Evolutionary conservation across 2,888 invertebrate genomes (phyloP).

Genomic region (Hypena proboscidalis): DNA sequence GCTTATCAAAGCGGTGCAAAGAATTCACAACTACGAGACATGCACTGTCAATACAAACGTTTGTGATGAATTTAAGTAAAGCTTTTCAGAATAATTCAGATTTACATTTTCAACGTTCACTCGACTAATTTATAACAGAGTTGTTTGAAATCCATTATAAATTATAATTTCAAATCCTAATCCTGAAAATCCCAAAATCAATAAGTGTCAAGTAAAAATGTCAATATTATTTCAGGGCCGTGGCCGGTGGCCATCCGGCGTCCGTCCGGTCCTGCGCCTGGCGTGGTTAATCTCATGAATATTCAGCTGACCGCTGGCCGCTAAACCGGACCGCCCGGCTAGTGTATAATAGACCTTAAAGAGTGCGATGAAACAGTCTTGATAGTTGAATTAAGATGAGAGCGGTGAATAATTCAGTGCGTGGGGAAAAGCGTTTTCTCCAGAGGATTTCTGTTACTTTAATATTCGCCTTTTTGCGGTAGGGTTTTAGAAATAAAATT

Average conservation of each 20-base stretch:
- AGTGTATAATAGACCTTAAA: constrained; percentile 39
- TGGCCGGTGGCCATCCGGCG: constrained; percentile 22
- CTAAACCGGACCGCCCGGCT: constrained; percentile 38
- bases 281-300: constrained; percentile 68
- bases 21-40: constrained; percentile 30
- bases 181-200: constrained; percentile 33
- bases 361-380: constrained; percentile 20
- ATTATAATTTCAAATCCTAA: too few species aligned
- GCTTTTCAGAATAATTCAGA: too few species aligned
- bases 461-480: too few species aligned
- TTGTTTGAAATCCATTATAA: too few species aligned
- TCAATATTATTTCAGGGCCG: constrained; percentile 51
- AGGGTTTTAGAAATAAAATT: too few species aligned
- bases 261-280: constrained; percentile 22
- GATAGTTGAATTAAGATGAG: constrained; percentile 20
- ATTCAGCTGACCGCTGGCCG: constrained; percentile 65
- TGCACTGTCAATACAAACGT: constrained; percentile 13
- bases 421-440: too few species aligned
- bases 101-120: neutral
- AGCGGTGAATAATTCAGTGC: constrained; percentile 4
- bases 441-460: too few species aligned
- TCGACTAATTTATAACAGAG: too few species aligned
- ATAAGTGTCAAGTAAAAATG: constrained; percentile 44
- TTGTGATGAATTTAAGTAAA: constrained; percentile 14
- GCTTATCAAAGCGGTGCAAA: constrained; percentile 24